Evolutionary conservation across 2,888 invertebrate genomes (phyloP).

Genomic region (Zelleria hepariella): DNA sequence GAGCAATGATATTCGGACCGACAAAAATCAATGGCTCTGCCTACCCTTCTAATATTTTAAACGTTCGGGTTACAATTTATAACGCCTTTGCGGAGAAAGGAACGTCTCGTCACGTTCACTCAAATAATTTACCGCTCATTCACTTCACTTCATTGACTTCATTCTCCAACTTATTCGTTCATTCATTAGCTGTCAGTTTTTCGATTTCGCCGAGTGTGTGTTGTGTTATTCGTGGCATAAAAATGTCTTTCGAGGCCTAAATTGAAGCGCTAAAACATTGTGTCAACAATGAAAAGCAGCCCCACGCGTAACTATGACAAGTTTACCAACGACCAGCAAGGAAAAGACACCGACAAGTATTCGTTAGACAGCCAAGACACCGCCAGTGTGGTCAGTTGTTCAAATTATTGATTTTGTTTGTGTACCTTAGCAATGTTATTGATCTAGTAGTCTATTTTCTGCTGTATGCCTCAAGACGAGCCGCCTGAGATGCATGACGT

Average conservation of each 20-base stretch:
- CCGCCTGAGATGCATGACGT: conserved; percentile 6
- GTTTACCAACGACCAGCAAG: conserved; percentile 59
- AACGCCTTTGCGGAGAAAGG: background rate
- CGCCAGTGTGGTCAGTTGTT: conserved; percentile 65
- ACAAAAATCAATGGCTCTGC: no score
- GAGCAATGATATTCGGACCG: no score
- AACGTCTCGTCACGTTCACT: background rate
- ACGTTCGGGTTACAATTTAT: no score
- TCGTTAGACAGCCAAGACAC: conserved; percentile 68
- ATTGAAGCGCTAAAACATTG: conserved; percentile 35
- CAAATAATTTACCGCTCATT: conserved; percentile 8
- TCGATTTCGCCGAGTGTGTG: conserved; percentile 39
- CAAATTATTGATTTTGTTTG: conserved; percentile 65
- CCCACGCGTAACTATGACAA: conserved; percentile 66
- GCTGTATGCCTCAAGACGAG: conserved; percentile 22
- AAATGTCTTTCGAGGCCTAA: conserved; percentile 59
- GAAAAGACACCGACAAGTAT: conserved; percentile 63
- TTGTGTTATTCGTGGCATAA: conserved; percentile 36
- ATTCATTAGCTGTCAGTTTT: conserved; percentile 28
- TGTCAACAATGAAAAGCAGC: conserved; percentile 68
- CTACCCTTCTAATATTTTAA: no score
- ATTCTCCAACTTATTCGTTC: background rate
- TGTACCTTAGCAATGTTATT: conserved; percentile 51
- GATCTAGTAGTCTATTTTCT: conserved; percentile 38
- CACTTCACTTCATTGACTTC: conserved; percentile 7